Conservation (phyloP, 2,797 vertebrate species). For the Tragopan temminckii region DNA sequence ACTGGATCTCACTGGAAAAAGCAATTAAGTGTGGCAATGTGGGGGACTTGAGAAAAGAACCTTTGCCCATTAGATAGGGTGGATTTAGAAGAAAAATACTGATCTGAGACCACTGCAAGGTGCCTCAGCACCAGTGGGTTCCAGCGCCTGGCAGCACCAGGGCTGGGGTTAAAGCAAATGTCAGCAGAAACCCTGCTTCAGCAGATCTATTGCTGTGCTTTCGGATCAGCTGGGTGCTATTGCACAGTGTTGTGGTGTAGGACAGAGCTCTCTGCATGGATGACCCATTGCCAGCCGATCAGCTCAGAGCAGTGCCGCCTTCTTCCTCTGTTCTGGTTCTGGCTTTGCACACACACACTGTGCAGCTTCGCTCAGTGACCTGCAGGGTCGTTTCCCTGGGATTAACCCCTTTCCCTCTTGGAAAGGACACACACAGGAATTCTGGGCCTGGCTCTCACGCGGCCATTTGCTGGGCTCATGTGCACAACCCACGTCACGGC, state of each 20-base stretch:
- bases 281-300: background rate
- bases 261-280: background rate
- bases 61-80: background rate
- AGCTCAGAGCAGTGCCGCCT: background rate
- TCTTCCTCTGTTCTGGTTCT: background rate
- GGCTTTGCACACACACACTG: background rate
- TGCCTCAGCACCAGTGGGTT: background rate
- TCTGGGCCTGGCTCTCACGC: accelerated
- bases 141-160: background rate
- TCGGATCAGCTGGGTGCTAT: accelerated
- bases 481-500: accelerated
- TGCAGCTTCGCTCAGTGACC: background rate
- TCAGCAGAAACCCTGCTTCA: background rate
- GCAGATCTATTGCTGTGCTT: background rate
- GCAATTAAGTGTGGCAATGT: background rate
- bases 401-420: background rate
- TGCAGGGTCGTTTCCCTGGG: background rate
- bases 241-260: background rate
- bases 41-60: background rate
- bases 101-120: background rate
- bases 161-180: background rate
- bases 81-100: background rate
- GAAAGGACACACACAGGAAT: background rate
- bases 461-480: accelerated
- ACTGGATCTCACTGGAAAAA: conserved; percentile 7